These are phyloP conservation scores for Drosophila santomea DNA, from an alignment of 1,140 invertebrate species.

Conservation along the genomic window DNA sequence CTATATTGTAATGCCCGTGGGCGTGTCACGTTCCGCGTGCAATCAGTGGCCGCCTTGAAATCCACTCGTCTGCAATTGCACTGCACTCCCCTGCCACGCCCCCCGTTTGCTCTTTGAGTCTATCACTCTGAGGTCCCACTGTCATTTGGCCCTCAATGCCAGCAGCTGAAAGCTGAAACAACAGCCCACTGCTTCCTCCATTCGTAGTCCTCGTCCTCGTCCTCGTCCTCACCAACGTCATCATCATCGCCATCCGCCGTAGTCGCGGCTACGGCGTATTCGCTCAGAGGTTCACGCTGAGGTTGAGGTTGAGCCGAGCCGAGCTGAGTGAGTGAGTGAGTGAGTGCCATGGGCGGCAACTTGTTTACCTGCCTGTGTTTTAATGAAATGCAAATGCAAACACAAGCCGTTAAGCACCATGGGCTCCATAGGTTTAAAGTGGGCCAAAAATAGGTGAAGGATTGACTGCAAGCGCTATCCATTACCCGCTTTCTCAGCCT, in stretches of 20 bases:
- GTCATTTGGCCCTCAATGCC: conserved; percentile 62
- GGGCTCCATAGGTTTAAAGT: conserved; percentile 2
- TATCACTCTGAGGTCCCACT: conserved; percentile 2
- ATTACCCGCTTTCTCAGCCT: too few relatives aligned
- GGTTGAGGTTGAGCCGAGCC: conserved; percentile 10
- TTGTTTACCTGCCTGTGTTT: conserved; percentile 73
- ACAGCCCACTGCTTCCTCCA: conserved; percentile 30
- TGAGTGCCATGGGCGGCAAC: conserved; percentile 49
- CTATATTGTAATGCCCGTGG: conserved; percentile 36
- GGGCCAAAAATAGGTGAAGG: background rate
- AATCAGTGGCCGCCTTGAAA: conserved; percentile 56
- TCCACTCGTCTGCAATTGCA: conserved; percentile 55
- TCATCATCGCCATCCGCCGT: conserved; percentile 39
- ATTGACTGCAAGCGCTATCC: background rate
- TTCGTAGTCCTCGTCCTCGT: conserved; percentile 6
- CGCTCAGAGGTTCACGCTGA: background rate
- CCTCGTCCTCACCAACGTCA: conserved; percentile 13
- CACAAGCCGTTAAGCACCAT: conserved; percentile 51
- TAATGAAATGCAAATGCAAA: conserved; percentile 82
- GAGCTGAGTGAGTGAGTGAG: conserved; percentile 29
- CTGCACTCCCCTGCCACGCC: conserved; percentile 17
- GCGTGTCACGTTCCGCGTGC: conserved; percentile 64
- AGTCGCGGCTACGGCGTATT: conserved; percentile 14
- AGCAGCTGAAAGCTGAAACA: conserved; percentile 42
- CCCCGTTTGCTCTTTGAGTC: conserved; percentile 22